Percentiles rank a stretch among this genome's conserved stretches.
phyloP scores from a whole-genome alignment of 2,888 invertebrate genomes.

The Parnassius orleans region DNA sequence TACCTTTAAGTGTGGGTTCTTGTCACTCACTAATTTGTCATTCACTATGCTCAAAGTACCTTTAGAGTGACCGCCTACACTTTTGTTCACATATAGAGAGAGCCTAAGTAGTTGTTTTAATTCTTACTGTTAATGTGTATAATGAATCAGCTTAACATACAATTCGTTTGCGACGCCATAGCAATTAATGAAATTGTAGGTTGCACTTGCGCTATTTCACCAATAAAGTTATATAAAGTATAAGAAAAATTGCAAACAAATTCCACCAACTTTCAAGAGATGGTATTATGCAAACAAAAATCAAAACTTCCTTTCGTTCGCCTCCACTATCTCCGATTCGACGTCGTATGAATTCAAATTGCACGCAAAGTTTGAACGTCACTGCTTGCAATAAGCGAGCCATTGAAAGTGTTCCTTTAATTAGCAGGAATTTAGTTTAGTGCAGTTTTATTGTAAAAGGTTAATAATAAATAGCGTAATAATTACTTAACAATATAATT shows the following conservation, averaged over 20 bases:
- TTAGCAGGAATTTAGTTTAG: background rate
- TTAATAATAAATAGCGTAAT: no score
- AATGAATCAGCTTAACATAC: no score
- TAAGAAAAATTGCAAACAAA: conserved; percentile 26
- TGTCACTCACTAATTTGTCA: conserved; percentile 49
- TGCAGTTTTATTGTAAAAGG: background rate
- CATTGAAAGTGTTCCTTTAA: conserved; percentile 8
- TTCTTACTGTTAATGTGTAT: no score
- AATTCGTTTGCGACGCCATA: no score
- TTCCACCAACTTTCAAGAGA: conserved; percentile 22
- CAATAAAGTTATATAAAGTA: conserved; percentile 21
- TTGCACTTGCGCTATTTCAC: conserved; percentile 5
- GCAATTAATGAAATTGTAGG: no score
- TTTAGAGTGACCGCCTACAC: background rate
- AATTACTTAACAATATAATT: no score
- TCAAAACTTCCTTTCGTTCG: conserved; percentile 62
- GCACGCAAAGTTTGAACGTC: conserved; percentile 43
- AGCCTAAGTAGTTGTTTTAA: no score
- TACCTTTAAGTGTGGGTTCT: conserved; percentile 65
- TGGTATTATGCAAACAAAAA: conserved; percentile 57
- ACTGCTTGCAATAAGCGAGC: conserved; percentile 30
- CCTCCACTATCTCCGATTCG: conserved; percentile 43
- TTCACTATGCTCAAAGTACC: background rate
- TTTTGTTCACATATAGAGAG: no score
- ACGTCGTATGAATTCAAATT: conserved; percentile 53